phyloP scores from a whole-genome alignment of 2,113 vertebrate genomes.

The Motacilla alba region DNA sequence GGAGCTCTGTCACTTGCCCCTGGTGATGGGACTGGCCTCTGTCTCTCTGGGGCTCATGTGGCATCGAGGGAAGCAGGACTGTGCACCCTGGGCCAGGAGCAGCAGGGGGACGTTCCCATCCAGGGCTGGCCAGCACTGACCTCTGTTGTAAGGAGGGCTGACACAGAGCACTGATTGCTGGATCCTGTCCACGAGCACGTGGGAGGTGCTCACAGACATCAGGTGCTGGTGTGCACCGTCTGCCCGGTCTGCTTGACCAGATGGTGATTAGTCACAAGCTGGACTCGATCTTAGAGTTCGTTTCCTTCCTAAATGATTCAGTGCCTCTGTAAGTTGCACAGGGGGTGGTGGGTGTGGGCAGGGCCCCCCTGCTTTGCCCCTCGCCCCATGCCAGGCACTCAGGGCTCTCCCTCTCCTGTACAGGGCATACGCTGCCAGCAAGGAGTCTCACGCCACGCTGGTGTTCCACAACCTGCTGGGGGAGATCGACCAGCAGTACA shows the following conservation, averaged over 20 bases:
- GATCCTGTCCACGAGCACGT: fast-evolving
- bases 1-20: not conserved
- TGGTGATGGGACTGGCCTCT: not conserved
- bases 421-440: conserved; percentile 96
- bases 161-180: not conserved
- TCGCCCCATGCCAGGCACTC: not conserved
- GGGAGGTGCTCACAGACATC: not conserved
- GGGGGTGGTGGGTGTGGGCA: fast-evolving
- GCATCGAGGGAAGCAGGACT: fast-evolving
- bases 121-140: not conserved
- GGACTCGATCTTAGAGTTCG: not conserved
- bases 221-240: not conserved
- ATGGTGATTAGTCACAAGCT: not conserved
- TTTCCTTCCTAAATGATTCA: not conserved
- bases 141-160: not conserved
- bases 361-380: not conserved
- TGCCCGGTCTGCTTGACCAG: not conserved
- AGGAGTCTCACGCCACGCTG: conserved; percentile 94
- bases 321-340: not conserved
- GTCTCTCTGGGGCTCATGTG: not conserved
- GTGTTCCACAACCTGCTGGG: conserved; percentile 98
- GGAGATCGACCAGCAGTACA: conserved; percentile 99
- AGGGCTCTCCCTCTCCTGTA: not conserved
- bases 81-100: fast-evolving
- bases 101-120: not conserved